Base-by-base conservation (phyloP, 1,140 invertebrate species). In the Anagrus nilaparvatae region DNA sequence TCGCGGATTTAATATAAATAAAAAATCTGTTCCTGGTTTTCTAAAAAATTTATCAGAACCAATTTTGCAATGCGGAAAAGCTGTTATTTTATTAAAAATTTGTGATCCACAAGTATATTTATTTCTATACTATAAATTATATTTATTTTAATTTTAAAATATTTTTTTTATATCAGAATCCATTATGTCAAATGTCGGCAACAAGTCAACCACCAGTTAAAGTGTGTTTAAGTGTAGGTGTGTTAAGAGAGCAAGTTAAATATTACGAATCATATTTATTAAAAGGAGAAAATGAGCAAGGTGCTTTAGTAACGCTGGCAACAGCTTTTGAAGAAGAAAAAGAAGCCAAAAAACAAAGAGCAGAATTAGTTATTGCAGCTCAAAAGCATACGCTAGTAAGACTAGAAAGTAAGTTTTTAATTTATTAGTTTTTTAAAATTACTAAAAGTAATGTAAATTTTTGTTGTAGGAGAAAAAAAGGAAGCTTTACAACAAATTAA, bases 1-100 rank as follows among this genome's bases (percentile, higher is more conserved):
- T 8, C 72, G 73, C 49, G 72, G 71, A 1, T 77, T 75, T 50
- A 61, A 59, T 12, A 69, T 77, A 25, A 65, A 71, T 31, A 61
- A 55, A 32, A 62, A 70, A 27, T 69, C 69, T 0, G 66, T 77
- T 5, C 76, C 76, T 0, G 69, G 70, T 17, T 78, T 77, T 44
- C 46, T 77, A 25, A 62, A 56, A 8, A 63, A 68, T 10, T 38
- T 77, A 10, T 63, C 72, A 0, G 67, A 72, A n/a, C 65, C 63
- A 7, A 76, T 78, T 50, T 50, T 78, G 18, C 58, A 76, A 16
- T 79, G 75, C 52, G 76, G 76, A 1, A 78, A 78, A 53, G 71
- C 75, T 8, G 51, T 78, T 17, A 63, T 70, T 45, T 56, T 78
- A 19, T 53, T 78, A 19, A 77, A 74, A 59, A 56, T 73, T 8